These are phyloP conservation scores for Pagrus major DNA, from an alignment of 2,113 vertebrate genomes.

Conservation along the genomic window DNA sequence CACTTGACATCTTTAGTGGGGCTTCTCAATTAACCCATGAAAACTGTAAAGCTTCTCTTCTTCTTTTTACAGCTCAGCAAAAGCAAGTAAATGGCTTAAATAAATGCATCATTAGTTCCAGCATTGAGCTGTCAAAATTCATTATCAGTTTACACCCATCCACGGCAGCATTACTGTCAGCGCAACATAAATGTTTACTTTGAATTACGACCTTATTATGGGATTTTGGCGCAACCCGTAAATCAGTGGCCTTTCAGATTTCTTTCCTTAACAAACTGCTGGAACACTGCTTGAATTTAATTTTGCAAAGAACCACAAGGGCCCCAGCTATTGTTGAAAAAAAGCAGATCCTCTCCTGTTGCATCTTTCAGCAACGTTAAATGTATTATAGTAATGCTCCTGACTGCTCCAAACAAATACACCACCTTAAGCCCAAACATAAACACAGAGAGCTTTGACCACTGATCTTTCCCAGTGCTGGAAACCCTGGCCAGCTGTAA, in stretches of 20 bases:
- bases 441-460: conserved; percentile 42
- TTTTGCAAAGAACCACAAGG: conserved; percentile 50
- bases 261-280: conserved; percentile 41
- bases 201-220: conserved; percentile 78
- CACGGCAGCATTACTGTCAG: conserved; percentile 64
- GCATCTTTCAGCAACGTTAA: conserved; percentile 39
- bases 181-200: conserved; percentile 73
- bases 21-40: conserved; percentile 81
- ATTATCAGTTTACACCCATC: conserved; percentile 77
- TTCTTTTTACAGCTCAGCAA: conserved; percentile 62
- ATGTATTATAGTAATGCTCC: conserved; percentile 40
- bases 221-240: conserved; percentile 60
- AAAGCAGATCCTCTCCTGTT: conserved; percentile 29
- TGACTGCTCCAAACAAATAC: conserved; percentile 59
- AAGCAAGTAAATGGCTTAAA: conserved; percentile 76
- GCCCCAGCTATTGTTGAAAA: conserved; percentile 16
- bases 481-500: conserved; percentile 28
- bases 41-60: conserved; percentile 73
- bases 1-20: conserved; percentile 81
- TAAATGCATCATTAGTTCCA: conserved; percentile 84
- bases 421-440: conserved; percentile 52
- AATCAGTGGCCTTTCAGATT: conserved; percentile 60
- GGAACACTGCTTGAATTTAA: conserved; percentile 41
- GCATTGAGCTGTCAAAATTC: conserved; percentile 76
- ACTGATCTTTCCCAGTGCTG: conserved; percentile 10